phyloP scores from a whole-genome alignment of 2,888 invertebrate species.

The Drosophila austrosaltans region DNA sequence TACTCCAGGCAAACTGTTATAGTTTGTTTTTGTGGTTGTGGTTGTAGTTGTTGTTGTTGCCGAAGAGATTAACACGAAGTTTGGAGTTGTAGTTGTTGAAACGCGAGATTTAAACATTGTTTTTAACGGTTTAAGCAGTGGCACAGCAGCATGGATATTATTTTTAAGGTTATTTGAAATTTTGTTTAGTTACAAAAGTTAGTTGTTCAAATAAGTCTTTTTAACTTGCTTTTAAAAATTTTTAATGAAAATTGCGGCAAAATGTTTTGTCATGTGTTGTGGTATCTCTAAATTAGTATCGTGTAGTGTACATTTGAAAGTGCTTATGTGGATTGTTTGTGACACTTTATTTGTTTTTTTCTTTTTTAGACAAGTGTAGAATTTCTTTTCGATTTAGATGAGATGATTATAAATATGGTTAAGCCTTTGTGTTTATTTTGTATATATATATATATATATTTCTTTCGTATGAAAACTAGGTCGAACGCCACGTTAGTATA shows the following conservation, averaged over 20 bases:
- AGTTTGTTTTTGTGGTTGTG: conserved; percentile 66
- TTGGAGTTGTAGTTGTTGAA: conserved; percentile 78
- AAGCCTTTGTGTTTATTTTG: conserved; percentile 83
- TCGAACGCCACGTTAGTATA: conserved; percentile 51
- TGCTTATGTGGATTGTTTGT: conserved; percentile 30
- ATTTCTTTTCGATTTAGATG: conserved; percentile 81
- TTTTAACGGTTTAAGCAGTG: conserved; percentile 64
- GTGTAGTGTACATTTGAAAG: conserved; percentile 32
- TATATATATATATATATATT: background rate
- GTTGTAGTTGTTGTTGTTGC: conserved; percentile 63
- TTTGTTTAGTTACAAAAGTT: conserved; percentile 62
- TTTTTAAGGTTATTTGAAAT: conserved; percentile 63
- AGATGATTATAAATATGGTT: conserved; percentile 84
- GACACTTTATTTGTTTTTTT: conserved; percentile 47
- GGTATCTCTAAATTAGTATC: conserved; percentile 28
- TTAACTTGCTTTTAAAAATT: conserved; percentile 53
- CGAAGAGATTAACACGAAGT: conserved; percentile 83
- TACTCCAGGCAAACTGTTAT: conserved; percentile 84
- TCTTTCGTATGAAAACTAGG: conserved; percentile 49
- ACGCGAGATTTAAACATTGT: conserved; percentile 76
- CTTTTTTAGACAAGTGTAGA: conserved; percentile 62
- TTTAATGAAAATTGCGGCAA: conserved; percentile 73
- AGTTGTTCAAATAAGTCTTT: conserved; percentile 56
- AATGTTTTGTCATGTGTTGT: conserved; percentile 50
- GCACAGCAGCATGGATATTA: conserved; percentile 72